Percentiles rank a stretch among this genome's conserved stretches.
Evolutionary conservation across 2,888 invertebrate species (phyloP).

Genomic region (Hyppa rectilinea): DNA sequence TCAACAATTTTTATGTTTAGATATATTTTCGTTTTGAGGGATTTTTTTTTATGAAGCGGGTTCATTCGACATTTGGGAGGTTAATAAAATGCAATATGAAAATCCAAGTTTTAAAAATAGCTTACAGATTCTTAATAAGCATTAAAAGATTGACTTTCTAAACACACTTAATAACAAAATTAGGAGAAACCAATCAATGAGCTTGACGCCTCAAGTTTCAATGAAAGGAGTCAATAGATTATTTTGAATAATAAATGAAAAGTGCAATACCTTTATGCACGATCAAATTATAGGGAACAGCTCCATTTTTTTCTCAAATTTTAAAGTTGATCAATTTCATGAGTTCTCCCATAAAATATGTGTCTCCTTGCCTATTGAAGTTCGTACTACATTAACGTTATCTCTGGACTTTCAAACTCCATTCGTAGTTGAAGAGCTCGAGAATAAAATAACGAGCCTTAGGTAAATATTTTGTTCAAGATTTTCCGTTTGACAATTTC

Average conservation of each 20-base stretch:
- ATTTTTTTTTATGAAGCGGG: too few relatives aligned
- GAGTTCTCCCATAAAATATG: too few relatives aligned
- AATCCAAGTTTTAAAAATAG: not conserved
- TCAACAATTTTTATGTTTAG: too few relatives aligned
- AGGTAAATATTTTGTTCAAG: not conserved
- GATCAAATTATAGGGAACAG: too few relatives aligned
- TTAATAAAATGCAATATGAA: not conserved
- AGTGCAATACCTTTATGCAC: too few relatives aligned
- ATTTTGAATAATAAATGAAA: conserved; percentile 34
- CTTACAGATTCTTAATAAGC: not conserved
- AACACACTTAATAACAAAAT: not conserved
- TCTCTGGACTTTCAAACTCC: not conserved
- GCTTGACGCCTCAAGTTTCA: conserved; percentile 11
- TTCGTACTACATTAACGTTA: not conserved
- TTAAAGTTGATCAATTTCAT: too few relatives aligned
- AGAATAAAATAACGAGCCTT: not conserved
- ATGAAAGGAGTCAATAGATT: conserved; percentile 38
- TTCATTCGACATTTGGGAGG: too few relatives aligned
- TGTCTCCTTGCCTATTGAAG: too few relatives aligned
- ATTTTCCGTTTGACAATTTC: not conserved
- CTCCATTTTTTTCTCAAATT: too few relatives aligned
- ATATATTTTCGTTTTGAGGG: too few relatives aligned
- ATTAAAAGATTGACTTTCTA: not conserved
- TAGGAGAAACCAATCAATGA: not conserved
- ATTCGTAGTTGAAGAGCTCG: not conserved